phyloP scores from a whole-genome alignment of 2,113 vertebrate genomes.

The Podilymbus podiceps region DNA sequence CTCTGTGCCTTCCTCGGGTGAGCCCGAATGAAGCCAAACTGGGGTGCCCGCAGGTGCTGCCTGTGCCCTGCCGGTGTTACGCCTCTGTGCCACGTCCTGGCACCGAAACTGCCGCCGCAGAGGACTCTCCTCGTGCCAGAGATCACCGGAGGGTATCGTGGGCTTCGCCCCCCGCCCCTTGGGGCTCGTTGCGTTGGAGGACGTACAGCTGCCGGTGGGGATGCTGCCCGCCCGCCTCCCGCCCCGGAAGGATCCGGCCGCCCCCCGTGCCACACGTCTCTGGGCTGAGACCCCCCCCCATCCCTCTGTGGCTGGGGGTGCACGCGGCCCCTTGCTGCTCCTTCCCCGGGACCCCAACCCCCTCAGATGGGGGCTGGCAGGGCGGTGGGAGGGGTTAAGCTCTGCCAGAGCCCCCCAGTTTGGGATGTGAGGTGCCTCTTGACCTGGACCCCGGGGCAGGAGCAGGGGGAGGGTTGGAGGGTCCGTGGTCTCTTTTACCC shows the following conservation, averaged over 20 bases:
- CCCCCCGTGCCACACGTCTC: accelerated
- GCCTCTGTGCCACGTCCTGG: background rate
- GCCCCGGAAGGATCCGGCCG: too few species aligned
- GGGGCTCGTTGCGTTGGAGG: accelerated
- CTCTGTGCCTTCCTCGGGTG: background rate
- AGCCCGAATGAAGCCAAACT: accelerated
- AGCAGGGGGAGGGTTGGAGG: background rate
- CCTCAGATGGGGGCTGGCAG: background rate
- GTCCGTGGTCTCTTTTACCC: background rate
- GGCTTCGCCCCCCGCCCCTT: background rate
- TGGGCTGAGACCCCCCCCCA: background rate
- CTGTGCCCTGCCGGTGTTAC: background rate
- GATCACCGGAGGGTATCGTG: accelerated
- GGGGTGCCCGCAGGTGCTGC: background rate
- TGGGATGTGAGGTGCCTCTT: background rate
- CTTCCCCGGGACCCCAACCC: background rate
- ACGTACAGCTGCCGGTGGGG: background rate
- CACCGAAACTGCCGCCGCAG: accelerated
- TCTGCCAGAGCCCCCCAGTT: too few species aligned
- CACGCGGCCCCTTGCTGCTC: background rate
- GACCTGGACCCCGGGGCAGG: background rate
- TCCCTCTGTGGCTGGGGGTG: background rate
- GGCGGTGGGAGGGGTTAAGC: background rate
- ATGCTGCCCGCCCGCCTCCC: too few species aligned
- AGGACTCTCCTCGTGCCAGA: background rate